Base-by-base conservation (phyloP, 2,888 invertebrate genomes). In the Allacma fusca region DNA sequence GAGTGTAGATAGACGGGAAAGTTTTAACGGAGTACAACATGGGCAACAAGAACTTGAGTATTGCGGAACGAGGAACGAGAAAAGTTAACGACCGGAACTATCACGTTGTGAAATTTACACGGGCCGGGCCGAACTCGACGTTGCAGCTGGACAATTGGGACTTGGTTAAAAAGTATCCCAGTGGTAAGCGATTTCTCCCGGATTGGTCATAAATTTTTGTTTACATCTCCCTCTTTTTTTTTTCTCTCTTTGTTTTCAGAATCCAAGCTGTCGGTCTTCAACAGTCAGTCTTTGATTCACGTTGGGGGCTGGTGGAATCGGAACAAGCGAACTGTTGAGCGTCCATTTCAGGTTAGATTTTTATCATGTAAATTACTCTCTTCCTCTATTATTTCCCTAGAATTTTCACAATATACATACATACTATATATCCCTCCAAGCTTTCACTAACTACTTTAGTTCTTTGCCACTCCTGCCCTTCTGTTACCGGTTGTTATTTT, bases 11-110 rank as follows among this genome's bases (percentile, higher is more conserved):
- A 12, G 94, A 95, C 85, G 97, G 97, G 1, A 95, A 96, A 85
- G 91, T 97, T 7, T 94, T 95, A 86, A 94, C 94, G 88, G 93
- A 96, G 4, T 98, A 97, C 88, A 97, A 97, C 87, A 93, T 97
- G 87, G 97, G 97, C 0, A 94, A 94, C 0, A 92, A 93, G 76
- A 95, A 96, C 85, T 92, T 96, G 86, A 95, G 96, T 0, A 89
- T 97, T 29, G 96, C 94, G 0, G 96, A 97, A 86, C 78, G 86
- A 24, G 44, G 76, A 77, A 74, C 93, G 93, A 85, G 92, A 92
- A 92, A 94, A 86, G 94, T 97, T 5, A 96, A 97, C 85, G 97
- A 98, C 85, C 95, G 96, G 82, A 91, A 92, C 62, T 97, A 97
- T 87, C 98, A 98, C 88, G 95, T 97, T 59, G 92, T 97, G 0